Base-by-base conservation (phyloP, 1,140 invertebrate species). In the Euwallacea similis region DNA sequence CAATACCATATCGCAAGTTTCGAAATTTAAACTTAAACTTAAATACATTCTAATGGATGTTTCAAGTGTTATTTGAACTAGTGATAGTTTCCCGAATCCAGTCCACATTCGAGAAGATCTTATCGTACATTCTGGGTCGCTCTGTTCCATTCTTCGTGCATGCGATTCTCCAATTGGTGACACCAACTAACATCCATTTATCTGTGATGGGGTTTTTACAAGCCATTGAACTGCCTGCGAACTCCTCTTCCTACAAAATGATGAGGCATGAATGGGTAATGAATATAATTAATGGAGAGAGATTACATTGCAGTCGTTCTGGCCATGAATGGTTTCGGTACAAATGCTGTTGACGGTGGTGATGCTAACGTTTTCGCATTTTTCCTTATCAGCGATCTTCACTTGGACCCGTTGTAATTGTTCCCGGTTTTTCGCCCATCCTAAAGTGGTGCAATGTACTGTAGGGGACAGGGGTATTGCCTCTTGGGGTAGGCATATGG, bases 291-390 rank as follows among this genome's bases (percentile, higher is more conserved):
- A 13, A n/a, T 9, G 9, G n/a, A 50, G 21, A 33, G 16, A 44
- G 85, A 90, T 90, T 82, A 93, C 91, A 81, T 88, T 90, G 77
- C 91, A 93, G 81, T 93, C 91, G 71, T 93, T 88, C 75, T 88
- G 88, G 62, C 90, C 89, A 77, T 90, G 90, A 13, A 88, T 84
- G n/a, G 90, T 86, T 75, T 93, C 92, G n/a, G 91, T 90, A 78
- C 92, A 94, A 71, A 93, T 84, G 76, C 90, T 90, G 75, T 94
- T 94, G 3, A 90, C 88, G 21, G 88, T 91, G 0, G 91, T 88
- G 58, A 94, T 93, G 76, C 91, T 93, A 42, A 93, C 88, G 77
- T 93, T 93, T 78, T 93, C 91, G 76, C 92, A 94, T 58, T 86
- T 88, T 73, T 91, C 89, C 91, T 93, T 93, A 15, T 87, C 83